Base-by-base conservation (phyloP, 92 coral and sea anemone species). In the Phenganax marumi region DNA sequence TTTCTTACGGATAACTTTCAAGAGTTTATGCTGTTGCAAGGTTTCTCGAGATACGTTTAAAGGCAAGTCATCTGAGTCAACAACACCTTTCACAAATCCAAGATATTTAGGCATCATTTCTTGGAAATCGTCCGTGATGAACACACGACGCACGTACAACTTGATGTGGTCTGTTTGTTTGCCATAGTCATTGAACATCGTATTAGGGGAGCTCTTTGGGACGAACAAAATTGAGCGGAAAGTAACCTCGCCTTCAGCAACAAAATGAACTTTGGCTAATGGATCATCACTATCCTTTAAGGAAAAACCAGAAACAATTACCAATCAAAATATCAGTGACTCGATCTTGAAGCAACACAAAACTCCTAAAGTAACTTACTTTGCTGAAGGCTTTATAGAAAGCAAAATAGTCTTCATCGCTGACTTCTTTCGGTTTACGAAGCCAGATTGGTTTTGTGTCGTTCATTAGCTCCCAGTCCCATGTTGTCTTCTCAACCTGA, bases 71-170 rank as follows among this genome's bases (percentile, higher is more conserved):
- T 96, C 99, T 22, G 99, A 96, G 82, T 96, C 99, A 0, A 96
- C 99, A 16, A 96, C 90, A 82, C 99, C 99, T 23, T 87, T 86
- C 87, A 96, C 84, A 74, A 92, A 96, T 39, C 90, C 85, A 71
- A 96, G 88, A 73, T 96, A 96, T 79, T 96, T 96, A 12, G 99
- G 99, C 99, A 96, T 96, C 99, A 96, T 96, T 76, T 96, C 99
- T 82, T 96, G 97, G 89, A 96, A 96, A 91, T 96, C 93, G 83
- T 96, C 99, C n/a, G 99, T 96, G 88, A 96, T 96, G 88, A 96
- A 96, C 13, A 96, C 99, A 68, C 99, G 96, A 10, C 99, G 93
- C 61, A 96, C 99, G 56, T 90, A 96, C 87, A 96, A 86, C 86
- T 96, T 96, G 83, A 96, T 96, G 73, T 92, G 91, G 62, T 96